Evolutionary conservation across 1,140 invertebrate species (phyloP).

Genomic region (Caenorhabditis brenneri): DNA sequence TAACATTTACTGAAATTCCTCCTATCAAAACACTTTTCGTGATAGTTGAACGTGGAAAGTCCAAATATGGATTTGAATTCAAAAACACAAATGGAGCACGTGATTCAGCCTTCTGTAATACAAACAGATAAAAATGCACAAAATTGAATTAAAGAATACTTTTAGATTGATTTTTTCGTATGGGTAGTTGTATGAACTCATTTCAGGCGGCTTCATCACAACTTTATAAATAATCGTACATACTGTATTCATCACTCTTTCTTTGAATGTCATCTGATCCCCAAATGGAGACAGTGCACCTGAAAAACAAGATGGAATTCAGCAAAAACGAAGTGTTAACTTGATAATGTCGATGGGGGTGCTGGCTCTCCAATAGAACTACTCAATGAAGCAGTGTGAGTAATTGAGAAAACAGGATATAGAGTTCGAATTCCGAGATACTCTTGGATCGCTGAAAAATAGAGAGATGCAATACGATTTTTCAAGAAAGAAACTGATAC

Average conservation of each 20-base stretch:
- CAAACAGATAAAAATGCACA: not conserved
- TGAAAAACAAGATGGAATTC: not conserved
- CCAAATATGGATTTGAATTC: conserved; percentile 47
- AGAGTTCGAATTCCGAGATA: not conserved
- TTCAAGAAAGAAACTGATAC: not conserved
- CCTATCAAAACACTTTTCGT: conserved; percentile 51
- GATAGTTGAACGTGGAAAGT: conserved; percentile 32
- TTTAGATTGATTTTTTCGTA: not conserved
- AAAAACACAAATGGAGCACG: conserved; percentile 30
- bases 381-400: not conserved
- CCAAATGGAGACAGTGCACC: not conserved
- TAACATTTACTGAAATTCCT: conserved; percentile 43
- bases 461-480: too few relatives aligned
- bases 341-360: not conserved
- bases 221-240: not conserved
- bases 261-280: conserved; percentile 39
- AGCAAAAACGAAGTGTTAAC: not conserved
- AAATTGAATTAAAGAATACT: not conserved
- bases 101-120: not conserved
- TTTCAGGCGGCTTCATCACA: not conserved
- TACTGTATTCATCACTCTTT: not conserved
- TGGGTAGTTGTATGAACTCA: not conserved
- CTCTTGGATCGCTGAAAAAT: not conserved
- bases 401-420: not conserved
- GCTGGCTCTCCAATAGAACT: conserved; percentile 1